Percentiles rank a stretch among this genome's conserved stretches.
Conservation (phyloP, 2,888 invertebrate species). For the Crossocerus cetratus region DNA sequence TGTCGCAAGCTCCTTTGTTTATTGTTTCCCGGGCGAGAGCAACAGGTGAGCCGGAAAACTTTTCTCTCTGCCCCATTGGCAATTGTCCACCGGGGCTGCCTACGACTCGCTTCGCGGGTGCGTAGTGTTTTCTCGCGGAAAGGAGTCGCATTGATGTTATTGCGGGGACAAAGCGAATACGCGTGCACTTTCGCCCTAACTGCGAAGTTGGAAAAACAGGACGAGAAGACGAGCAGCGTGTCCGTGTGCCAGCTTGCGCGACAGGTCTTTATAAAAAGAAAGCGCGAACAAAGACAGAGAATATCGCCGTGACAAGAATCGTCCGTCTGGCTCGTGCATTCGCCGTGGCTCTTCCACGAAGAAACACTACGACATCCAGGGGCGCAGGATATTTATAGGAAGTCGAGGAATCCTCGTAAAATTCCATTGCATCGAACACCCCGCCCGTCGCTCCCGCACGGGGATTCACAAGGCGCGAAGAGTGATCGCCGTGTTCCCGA, state of each 20-base stretch:
- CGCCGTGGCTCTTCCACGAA: neutral
- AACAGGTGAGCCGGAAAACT: neutral
- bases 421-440: neutral
- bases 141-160: neutral
- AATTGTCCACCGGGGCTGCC: neutral
- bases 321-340: neutral
- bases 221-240: too few species aligned
- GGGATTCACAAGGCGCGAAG: too few species aligned
- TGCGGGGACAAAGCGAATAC: too few species aligned
- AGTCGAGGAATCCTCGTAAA: neutral
- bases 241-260: too few species aligned
- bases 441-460: too few species aligned
- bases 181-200: too few species aligned
- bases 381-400: conserved; percentile 3
- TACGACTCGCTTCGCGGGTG: neutral
- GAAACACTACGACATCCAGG: neutral
- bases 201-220: too few species aligned
- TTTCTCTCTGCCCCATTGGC: neutral
- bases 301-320: neutral
- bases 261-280: neutral
- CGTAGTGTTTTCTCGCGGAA: neutral
- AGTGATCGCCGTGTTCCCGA: too few species aligned
- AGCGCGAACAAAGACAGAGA: too few species aligned
- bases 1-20: neutral
- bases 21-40: neutral